A percentile compares a stretch with the other conserved stretches of the same genome.
Conservation (phyloP, 2,888 invertebrate species). For the Nephrotoma appendiculata region DNA sequence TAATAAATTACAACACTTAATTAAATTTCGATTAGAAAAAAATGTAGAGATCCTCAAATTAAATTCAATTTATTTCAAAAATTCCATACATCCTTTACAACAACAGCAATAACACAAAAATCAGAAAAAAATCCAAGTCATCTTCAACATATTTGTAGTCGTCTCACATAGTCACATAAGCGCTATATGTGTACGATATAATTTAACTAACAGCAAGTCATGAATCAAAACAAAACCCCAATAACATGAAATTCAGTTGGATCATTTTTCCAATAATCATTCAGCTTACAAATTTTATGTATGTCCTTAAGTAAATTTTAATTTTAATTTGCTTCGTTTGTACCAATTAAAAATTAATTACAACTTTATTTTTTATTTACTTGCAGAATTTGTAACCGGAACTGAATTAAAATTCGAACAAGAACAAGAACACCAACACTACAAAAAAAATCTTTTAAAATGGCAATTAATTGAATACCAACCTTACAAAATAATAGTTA, state of each 20-base stretch:
- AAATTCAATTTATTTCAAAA: not conserved
- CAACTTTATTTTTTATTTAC: not conserved
- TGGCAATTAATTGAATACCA: not conserved
- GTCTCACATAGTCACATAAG: not conserved
- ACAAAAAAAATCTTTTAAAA: not conserved
- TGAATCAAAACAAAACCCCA: not conserved
- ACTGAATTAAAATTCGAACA: not conserved
- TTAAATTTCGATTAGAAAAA: not conserved
- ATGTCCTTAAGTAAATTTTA: not conserved
- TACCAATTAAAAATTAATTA: not conserved
- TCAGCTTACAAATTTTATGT: not conserved
- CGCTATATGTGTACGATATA: not conserved
- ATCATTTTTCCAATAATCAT: not conserved
- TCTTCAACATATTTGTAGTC: not conserved
- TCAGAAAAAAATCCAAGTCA: not conserved
- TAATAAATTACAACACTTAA: not conserved
- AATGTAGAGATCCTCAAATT: not conserved
- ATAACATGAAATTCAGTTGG: not conserved
- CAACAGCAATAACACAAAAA: not conserved
- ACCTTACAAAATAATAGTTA: not conserved
- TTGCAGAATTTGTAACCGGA: not conserved
- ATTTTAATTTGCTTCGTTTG: not conserved
- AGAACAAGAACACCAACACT: constrained; percentile 5
- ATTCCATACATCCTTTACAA: not conserved
- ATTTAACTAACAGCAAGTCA: not conserved